Evolutionary conservation across 2,113 vertebrate species (phyloP).

Genomic region (Vulpes vulpes): DNA sequence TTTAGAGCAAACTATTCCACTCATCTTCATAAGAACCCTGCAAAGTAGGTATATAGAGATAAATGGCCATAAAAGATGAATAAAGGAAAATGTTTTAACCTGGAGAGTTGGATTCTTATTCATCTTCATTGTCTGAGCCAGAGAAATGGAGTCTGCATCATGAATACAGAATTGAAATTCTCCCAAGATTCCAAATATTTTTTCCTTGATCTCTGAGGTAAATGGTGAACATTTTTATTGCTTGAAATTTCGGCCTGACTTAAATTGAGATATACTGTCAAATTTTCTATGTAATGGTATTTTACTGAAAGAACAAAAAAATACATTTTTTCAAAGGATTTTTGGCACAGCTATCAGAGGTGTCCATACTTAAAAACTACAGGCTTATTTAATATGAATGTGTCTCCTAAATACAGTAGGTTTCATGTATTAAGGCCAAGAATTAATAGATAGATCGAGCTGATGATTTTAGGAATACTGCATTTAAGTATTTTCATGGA

Average conservation of each 20-base stretch:
- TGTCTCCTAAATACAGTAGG: neutral
- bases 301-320: conserved; percentile 71
- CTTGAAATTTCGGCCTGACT: conserved; percentile 64
- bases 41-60: conserved; percentile 62
- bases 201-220: conserved; percentile 46
- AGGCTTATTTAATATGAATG: neutral
- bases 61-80: conserved; percentile 72
- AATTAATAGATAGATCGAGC: neutral
- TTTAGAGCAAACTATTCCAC: conserved; percentile 62
- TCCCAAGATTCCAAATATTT: conserved; percentile 66
- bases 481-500: conserved; percentile 12
- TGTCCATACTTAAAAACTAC: neutral
- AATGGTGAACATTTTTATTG: conserved; percentile 62
- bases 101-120: conserved; percentile 59
- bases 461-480: neutral
- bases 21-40: conserved; percentile 59
- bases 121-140: conserved; percentile 57
- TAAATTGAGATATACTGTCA: conserved; percentile 69
- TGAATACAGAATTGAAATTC: conserved; percentile 50
- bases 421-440: neutral
- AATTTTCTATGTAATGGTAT: conserved; percentile 56
- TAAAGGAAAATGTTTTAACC: conserved; percentile 73
- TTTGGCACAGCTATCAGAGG: neutral
- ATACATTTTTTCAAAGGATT: neutral
- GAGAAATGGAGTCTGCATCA: conserved; percentile 23